Base-by-base conservation (phyloP, 30 jellyfish, hydroid and myxozoan species). In the Chironex yamaguchii region DNA sequence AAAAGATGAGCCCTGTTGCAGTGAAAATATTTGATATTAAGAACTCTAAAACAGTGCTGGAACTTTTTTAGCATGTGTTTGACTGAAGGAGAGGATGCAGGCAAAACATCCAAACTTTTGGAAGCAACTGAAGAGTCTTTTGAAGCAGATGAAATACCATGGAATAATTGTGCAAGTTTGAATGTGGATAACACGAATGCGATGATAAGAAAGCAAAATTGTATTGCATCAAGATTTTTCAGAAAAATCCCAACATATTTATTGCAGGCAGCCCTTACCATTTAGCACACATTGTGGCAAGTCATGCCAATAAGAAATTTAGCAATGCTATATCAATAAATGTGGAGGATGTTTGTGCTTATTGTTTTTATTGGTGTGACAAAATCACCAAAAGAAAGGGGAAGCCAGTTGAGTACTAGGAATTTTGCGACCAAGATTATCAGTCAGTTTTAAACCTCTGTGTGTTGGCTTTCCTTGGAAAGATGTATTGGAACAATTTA, bases 181-280 rank as follows among this genome's bases (percentile, higher is more conserved):
- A 73, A 90, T 36, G 91, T 84, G 35, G 94, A 84, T 35, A 85
- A 85, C 86, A 85, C 96, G 32, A 85, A 85, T 82, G 67, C 79
- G 2, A 81, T 64, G 92, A 70, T 88, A 26, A 90, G 97, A 3
- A 49, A 34, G 34, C 28, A 52, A 2, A 80, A 88, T 51, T 81
- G 90, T 24, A 34, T 81, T 29, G 84, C 84, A n/a, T 68, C 97
- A 23, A 24, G 96, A 20, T 81, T 34, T 34, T 20, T n/a, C 81
- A 63, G 22, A 36, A 87, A 36, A 87, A 79, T 76, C 81, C 65
- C 48, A 62, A 58, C 29, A 9, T 31, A 36, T 87, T 87, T 67
- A 87, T 87, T 36, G 90, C 81, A 26, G 96, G 96, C 31, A 77
- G 96, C 65, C 96, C 89, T 29, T 87, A 89, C 52, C 96, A 87